Percentiles rank a stretch among this genome's conserved stretches.
These are phyloP conservation scores for Rhadinocentrus ornatus DNA, from an alignment of 2,797 vertebrate species.

Conservation along the genomic window DNA sequence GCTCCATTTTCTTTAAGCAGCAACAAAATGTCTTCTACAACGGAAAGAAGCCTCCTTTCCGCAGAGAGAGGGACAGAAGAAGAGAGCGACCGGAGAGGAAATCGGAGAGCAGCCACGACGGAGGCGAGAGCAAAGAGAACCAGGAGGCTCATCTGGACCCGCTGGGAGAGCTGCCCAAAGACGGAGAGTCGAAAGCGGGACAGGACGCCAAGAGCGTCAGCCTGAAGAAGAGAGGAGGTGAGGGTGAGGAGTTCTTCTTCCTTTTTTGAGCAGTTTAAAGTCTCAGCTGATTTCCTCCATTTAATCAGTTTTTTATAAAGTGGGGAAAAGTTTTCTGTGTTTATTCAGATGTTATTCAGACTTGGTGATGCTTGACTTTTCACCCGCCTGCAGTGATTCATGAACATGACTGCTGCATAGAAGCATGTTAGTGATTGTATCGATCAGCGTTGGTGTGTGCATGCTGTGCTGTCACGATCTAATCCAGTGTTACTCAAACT, in stretches of 20 bases:
- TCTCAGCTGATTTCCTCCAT: neutral
- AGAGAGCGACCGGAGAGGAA: slow-evolving; percentile 80
- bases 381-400: slow-evolving; percentile 1
- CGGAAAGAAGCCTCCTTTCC: slow-evolving; percentile 82
- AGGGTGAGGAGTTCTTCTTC: slow-evolving; percentile 48
- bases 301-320: neutral
- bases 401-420: neutral
- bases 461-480: slow-evolving; percentile 50
- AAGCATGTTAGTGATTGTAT: slow-evolving; percentile 43
- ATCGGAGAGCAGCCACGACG: slow-evolving; percentile 80
- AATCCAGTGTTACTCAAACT: no score
- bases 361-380: neutral
- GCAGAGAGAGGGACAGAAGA: slow-evolving; percentile 85
- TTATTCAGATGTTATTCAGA: neutral
- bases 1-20: slow-evolving; percentile 60
- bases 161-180: slow-evolving; percentile 75
- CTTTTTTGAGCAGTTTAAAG: neutral
- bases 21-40: slow-evolving; percentile 84
- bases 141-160: slow-evolving; percentile 82
- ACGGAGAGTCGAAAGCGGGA: slow-evolving; percentile 66
- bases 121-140: slow-evolving; percentile 82
- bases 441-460: slow-evolving; percentile 37
- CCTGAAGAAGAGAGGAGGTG: slow-evolving; percentile 90
- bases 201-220: slow-evolving; percentile 79
- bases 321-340: neutral